phyloP scores from a whole-genome alignment of 2,888 invertebrate species.

The Nudaria mundana region DNA sequence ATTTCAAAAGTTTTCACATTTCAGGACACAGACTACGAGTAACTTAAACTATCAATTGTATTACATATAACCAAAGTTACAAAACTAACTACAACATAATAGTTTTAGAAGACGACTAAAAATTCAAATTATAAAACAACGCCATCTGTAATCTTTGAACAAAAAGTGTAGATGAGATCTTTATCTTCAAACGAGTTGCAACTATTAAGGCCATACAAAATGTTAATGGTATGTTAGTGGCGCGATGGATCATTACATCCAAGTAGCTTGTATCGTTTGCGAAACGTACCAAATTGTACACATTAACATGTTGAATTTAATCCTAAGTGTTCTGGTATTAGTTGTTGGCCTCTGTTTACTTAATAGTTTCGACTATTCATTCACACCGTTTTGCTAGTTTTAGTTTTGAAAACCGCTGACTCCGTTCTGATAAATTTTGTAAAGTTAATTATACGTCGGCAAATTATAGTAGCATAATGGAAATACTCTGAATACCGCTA shows the following conservation, averaged over 20 bases:
- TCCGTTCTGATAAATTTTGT: too few species aligned
- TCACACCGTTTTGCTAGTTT: constrained; percentile 1
- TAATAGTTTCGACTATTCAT: constrained; percentile 12
- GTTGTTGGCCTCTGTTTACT: constrained; percentile 23
- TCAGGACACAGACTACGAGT: too few species aligned
- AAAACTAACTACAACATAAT: too few species aligned
- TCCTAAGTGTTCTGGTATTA: constrained; percentile 32
- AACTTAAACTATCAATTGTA: too few species aligned
- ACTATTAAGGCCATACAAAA: constrained; percentile 64
- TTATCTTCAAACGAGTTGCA: constrained; percentile 46
- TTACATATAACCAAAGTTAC: too few species aligned
- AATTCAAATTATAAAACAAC: constrained; percentile 1
- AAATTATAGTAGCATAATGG: too few species aligned
- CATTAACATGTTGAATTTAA: constrained; percentile 34
- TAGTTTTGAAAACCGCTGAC: constrained; percentile 5
- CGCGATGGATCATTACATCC: constrained; percentile 57
- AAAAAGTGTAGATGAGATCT: constrained; percentile 43
- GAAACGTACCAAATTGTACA: constrained; percentile 38
- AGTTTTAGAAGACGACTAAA: too few species aligned
- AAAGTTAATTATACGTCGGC: too few species aligned
- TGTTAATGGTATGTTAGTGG: constrained; percentile 65
- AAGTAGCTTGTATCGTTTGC: constrained; percentile 36
- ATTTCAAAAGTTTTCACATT: too few species aligned
- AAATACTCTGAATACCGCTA: too few species aligned
- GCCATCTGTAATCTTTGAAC: constrained; percentile 25